Evolutionary conservation across 2,888 invertebrate species (phyloP), one percentile per base, ranked within the genome.

Genomic region (Byasa hedistus): DNA sequence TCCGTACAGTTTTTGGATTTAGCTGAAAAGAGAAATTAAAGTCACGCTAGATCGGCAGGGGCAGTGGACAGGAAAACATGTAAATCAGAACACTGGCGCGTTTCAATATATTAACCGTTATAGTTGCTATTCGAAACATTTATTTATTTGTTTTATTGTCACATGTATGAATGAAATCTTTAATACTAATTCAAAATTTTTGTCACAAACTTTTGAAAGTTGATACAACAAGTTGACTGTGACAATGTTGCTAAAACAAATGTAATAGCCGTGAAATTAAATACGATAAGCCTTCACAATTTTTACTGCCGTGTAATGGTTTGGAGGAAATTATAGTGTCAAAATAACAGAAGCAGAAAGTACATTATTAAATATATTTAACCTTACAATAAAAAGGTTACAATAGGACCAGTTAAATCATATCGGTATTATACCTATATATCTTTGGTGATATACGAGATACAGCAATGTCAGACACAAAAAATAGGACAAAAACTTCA

Each of bases 51-150:
- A 66, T 70, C 71, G 65, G 58, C 66, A n/a, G n/a, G n/a, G 68
- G 67, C 70, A 65, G 68, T 65, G 65, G 44, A 22, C 51, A 57
- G 55, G 54, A 61, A 66, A 65, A 64, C 69, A 72, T 72, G 69
- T 72, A 69, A 71, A 74, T 72, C 68, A 69, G 69, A 68, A 71
- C 69, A 71, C 63, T 65, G 71, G 64, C 66, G 68, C 69, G 69
- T 68, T 57, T 70, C 69, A 72, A 72, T 73, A 68, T 70, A 72
- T 70, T 71, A 72, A 71, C 71, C 69, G 70, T 68, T 66, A 72
- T 66, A 65, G 64, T 55, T 66, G 69, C 68, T 66, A 15, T 10
- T 5, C 21, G 10, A 3, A 51, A 21, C 21, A n/a, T 51, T 59
- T 64, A 65, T 60, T 64, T 68, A 65, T 69, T 66, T 69, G 69